Conservation (phyloP, 2,113 vertebrate genomes). For the Potamarius usumacintae region DNA sequence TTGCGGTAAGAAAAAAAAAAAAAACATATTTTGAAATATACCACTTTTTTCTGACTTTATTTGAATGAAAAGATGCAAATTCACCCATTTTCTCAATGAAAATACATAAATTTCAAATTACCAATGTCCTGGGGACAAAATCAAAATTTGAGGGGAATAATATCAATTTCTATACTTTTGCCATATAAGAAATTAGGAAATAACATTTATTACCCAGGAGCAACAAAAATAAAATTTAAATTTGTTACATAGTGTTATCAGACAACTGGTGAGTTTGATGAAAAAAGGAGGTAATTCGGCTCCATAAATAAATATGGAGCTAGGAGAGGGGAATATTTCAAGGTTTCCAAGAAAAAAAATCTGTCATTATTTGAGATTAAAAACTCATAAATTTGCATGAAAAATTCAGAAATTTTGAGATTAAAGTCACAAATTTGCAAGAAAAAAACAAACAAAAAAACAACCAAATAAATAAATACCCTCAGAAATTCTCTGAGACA, state of each 20-base stretch:
- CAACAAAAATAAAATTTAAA: not conserved
- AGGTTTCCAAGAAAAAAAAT: too few relatives aligned
- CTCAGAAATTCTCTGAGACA: too few relatives aligned
- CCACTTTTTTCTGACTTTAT: not conserved
- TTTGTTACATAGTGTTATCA: not conserved
- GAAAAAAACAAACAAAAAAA: fast-evolving
- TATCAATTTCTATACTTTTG: not conserved
- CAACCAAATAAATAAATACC: too few relatives aligned
- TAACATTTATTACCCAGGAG: not conserved
- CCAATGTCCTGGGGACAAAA: not conserved
- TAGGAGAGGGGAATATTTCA: too few relatives aligned
- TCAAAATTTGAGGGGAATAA: not conserved
- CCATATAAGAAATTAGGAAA: not conserved
- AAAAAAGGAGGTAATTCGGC: not conserved
- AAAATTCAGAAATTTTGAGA: too few relatives aligned
- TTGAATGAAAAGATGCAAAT: not conserved
- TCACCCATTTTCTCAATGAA: not conserved
- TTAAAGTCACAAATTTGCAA: too few relatives aligned
- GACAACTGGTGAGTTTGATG: not conserved
- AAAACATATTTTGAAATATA: not conserved
- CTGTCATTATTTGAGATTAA: too few relatives aligned
- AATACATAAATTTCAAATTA: not conserved
- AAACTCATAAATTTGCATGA: too few relatives aligned
- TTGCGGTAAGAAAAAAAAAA: not conserved
- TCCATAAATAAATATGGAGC: too few relatives aligned